phyloP scores from a whole-genome alignment of 2,888 invertebrate genomes.

The Rhorus exstirpatorius region DNA sequence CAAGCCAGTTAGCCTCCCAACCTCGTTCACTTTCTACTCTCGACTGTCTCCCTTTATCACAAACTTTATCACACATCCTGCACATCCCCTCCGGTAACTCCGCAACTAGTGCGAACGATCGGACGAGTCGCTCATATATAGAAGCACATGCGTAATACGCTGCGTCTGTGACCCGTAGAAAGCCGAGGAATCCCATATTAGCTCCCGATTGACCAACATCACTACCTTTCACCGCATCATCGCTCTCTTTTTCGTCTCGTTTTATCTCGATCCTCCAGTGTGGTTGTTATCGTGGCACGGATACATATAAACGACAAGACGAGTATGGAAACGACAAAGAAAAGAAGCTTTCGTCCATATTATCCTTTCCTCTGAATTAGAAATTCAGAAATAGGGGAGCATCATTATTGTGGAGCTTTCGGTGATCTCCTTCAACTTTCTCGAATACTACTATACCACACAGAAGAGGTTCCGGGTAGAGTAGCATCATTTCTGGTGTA shows the following conservation, averaged over 20 bases:
- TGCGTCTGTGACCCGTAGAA: constrained; percentile 35
- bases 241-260: background rate
- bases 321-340: background rate
- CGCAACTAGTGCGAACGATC: constrained; percentile 24
- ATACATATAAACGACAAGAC: constrained; percentile 14
- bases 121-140: constrained; percentile 4
- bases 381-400: constrained; percentile 32
- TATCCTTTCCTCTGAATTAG: constrained; percentile 30
- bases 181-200: constrained; percentile 60
- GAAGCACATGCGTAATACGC: background rate
- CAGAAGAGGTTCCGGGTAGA: background rate
- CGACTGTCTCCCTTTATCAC: constrained; percentile 44
- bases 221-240: background rate
- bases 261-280: constrained; percentile 5
- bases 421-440: background rate
- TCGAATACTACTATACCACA: background rate
- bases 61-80: constrained; percentile 59
- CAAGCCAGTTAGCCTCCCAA: constrained; percentile 65
- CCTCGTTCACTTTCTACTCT: constrained; percentile 31
- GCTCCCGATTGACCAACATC: constrained; percentile 57
- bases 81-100: constrained; percentile 29
- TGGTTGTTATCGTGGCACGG: constrained; percentile 6
- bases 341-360: constrained; percentile 40
- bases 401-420: constrained; percentile 40
- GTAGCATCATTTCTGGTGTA: background rate